Evolutionary conservation across 2,113 vertebrate genomes (phyloP).

Genomic region (Uropsilus gracilis): DNA sequence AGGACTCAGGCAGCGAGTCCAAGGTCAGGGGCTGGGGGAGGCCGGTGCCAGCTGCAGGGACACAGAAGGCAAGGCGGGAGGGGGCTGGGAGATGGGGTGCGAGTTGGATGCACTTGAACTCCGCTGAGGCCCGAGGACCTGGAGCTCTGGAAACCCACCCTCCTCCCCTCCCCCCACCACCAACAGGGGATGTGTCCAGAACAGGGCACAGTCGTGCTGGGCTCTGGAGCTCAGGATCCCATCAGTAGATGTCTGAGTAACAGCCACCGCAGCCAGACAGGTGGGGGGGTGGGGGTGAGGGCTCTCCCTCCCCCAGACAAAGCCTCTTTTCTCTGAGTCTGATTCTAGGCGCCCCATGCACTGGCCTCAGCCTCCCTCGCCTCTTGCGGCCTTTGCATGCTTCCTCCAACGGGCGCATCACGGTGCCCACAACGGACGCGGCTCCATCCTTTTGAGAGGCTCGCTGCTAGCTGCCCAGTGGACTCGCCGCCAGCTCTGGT

Average conservation of each 20-base stretch:
- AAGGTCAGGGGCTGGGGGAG: neutral
- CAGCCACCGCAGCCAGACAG: neutral
- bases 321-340: neutral
- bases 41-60: neutral
- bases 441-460: too few species aligned
- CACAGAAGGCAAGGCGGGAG: neutral
- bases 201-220: too few species aligned
- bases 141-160: neutral
- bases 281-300: neutral
- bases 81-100: fast-evolving
- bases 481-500: fast-evolving
- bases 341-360: neutral
- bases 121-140: fast-evolving
- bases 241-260: fast-evolving
- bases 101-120: fast-evolving
- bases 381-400: neutral
- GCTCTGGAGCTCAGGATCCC: too few species aligned
- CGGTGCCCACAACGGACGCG: neutral
- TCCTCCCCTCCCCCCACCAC: neutral
- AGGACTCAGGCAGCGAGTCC: neutral
- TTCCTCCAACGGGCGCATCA: neutral
- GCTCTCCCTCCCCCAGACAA: neutral
- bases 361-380: neutral
- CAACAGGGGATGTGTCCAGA: too few species aligned
- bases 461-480: fast-evolving